Percentiles rank a stretch among this genome's conserved stretches.
Evolutionary conservation across 2,113 vertebrate genomes (phyloP).

Genomic region (Elanoides forficatus): DNA sequence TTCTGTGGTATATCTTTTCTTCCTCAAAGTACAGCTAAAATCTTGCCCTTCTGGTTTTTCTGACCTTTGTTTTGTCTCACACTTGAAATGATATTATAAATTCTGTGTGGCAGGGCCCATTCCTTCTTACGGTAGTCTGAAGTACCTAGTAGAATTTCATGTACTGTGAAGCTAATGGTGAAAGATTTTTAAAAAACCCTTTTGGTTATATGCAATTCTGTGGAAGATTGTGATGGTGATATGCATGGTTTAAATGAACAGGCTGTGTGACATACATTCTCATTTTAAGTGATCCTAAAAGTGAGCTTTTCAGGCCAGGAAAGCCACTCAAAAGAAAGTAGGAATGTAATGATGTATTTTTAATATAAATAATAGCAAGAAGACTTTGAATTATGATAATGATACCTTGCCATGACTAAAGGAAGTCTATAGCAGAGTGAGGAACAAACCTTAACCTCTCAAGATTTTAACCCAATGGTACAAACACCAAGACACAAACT

Average conservation of each 20-base stretch:
- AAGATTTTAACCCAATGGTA: neutral
- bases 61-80: conserved; percentile 1
- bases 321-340: neutral
- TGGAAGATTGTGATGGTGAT: neutral
- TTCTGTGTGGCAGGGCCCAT: neutral
- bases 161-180: neutral
- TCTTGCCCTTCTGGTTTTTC: neutral
- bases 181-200: neutral
- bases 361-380: neutral
- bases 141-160: neutral
- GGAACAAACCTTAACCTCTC: neutral
- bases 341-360: neutral
- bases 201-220: neutral
- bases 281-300: neutral
- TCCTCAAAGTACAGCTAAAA: neutral
- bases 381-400: neutral
- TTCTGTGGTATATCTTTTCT: neutral
- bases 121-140: neutral
- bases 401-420: neutral
- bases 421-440: neutral
- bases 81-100: neutral
- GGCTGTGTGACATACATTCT: neutral
- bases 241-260: neutral
- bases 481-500: neutral
- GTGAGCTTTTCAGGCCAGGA: neutral